These are phyloP conservation scores for Barbus barbus DNA, from an alignment of 2,113 vertebrate species.

Conservation along the genomic window DNA sequence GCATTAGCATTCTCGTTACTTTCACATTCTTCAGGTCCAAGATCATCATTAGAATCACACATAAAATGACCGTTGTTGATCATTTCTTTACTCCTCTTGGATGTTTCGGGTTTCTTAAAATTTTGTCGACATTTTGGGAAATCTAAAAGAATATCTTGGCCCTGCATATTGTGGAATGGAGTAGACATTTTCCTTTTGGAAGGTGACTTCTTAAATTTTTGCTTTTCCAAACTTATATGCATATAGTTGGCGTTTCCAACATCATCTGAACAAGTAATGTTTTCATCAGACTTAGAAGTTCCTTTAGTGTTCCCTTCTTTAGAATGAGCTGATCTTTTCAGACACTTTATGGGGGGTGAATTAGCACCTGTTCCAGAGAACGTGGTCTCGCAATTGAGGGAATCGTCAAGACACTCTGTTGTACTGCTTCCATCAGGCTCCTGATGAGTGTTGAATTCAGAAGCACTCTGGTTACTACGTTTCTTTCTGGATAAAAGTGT, in stretches of 20 bases:
- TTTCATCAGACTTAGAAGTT: conserved; percentile 16
- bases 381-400: conserved; percentile 67
- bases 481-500: conserved; percentile 81
- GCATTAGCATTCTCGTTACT: conserved; percentile 17
- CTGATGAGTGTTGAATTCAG: conserved; percentile 70
- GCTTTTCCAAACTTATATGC: conserved; percentile 10
- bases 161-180: conserved; percentile 84
- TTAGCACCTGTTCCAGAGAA: conserved; percentile 58
- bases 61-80: conserved; percentile 47
- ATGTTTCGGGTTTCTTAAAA: conserved; percentile 58
- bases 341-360: conserved; percentile 29
- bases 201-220: conserved; percentile 69
- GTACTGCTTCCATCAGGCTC: conserved; percentile 75
- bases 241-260: conserved; percentile 10
- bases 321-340: conserved; percentile 65
- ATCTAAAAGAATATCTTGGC: conserved; percentile 83
- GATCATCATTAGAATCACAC: conserved; percentile 17
- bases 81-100: conserved; percentile 67
- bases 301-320: conserved; percentile 67
- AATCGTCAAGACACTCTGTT: conserved; percentile 72
- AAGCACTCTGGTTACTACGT: conserved; percentile 57
- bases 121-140: conserved; percentile 84
- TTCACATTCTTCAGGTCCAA: conserved; percentile 50
- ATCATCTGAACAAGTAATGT: neutral
- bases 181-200: conserved; percentile 75